phyloP scores from a whole-genome alignment of 92 coral and sea anemone genomes.

The Phymanthus crucifer region DNA sequence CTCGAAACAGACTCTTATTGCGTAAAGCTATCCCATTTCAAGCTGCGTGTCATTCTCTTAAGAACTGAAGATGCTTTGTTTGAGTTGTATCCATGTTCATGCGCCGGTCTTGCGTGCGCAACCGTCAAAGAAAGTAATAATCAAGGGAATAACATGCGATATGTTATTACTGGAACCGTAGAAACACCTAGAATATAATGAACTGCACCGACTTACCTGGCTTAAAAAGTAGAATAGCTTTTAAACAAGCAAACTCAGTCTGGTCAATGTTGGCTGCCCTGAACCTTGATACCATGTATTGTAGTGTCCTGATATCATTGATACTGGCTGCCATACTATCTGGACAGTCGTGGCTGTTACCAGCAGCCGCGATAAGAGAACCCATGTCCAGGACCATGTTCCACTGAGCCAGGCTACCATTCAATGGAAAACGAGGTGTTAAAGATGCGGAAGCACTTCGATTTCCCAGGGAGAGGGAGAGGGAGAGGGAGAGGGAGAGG shows the following conservation, averaged over 20 bases:
- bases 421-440: neutral
- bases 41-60: too few relatives aligned
- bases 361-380: slow-evolving; percentile 78
- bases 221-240: slow-evolving; percentile 92
- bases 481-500: too few relatives aligned
- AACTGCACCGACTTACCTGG: slow-evolving; percentile 77
- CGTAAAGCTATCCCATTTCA: too few relatives aligned
- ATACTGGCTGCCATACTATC: slow-evolving; percentile 66
- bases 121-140: too few relatives aligned
- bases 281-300: slow-evolving; percentile 74
- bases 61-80: too few relatives aligned
- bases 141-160: too few relatives aligned
- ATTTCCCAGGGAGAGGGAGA: too few relatives aligned
- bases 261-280: slow-evolving; percentile 84
- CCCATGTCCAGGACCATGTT: slow-evolving; percentile 84
- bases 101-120: too few relatives aligned
- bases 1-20: too few relatives aligned
- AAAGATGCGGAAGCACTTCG: neutral
- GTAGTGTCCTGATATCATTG: slow-evolving; percentile 76
- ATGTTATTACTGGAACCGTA: too few relatives aligned
- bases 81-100: too few relatives aligned
- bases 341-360: slow-evolving; percentile 53
- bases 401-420: slow-evolving; percentile 84
- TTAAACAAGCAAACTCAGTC: slow-evolving; percentile 93
- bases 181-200: too few relatives aligned